Base-by-base conservation (phyloP, 35 echinoderm and acorn worm genomes). In the Apostichopus californicus region DNA sequence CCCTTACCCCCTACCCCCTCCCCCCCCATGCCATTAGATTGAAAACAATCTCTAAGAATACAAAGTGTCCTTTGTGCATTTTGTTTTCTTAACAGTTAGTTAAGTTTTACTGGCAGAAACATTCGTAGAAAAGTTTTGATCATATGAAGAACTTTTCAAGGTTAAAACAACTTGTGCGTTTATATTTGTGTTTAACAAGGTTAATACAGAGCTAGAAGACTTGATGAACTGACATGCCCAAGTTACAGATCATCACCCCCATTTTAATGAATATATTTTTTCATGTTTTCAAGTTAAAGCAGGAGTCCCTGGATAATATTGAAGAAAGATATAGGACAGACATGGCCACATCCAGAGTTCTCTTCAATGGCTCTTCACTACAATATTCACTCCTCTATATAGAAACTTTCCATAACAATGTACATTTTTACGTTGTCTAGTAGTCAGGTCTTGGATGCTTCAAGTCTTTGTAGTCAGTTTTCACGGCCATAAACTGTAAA, bases 361-460 rank as follows among this genome's bases (percentile, higher is more conserved):
- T 17, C 46, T 12, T 52, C 25, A 34, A 53, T 13, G 18, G 34
- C 17, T 18, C 3, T 83, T 52, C 80, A 34, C 1, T 34, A 54
- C 10, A 17, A 46, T 55, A 18, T 55, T 13, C 46, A 83, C 7
- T 12, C 17, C 6, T 52, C 17, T 7, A 55, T 54, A 46, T 83
- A 46, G 34, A 6, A 56, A 55, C 24, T 56, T 83, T 12, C 34
- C 18, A 83, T 14, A 15, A 83, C 18, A 11, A 83, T 68, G 55
- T 83, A 83, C 13, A 83, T 13, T 83, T 13, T 46, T 83, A 34
- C n/a, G 46, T 55, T 54, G 5, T 83, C 55, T 83, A 83, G 55
- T 83, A 83, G 17, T 83, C 80, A 54, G 80, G 80, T 8, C 80
- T 7, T 55, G 80, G 80, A 83, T 83, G 21, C 80, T 83, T 17